These are phyloP conservation scores for Camponotus fellah DNA, from an alignment of 2,888 invertebrate species.

Conservation along the genomic window DNA sequence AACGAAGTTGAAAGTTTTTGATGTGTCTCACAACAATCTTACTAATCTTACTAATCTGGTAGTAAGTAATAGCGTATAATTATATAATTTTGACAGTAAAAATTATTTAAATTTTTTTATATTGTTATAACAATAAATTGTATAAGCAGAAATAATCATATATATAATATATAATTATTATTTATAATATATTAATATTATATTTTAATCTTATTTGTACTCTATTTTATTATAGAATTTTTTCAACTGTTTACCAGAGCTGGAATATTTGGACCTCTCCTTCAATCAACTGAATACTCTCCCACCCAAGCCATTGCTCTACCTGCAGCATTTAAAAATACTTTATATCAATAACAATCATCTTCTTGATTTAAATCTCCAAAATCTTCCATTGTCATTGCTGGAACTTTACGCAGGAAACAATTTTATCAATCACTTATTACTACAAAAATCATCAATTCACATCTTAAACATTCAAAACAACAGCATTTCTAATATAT, in stretches of 20 bases:
- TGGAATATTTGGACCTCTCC: constrained; percentile 84
- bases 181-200: constrained; percentile 15
- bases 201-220: background rate
- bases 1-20: constrained; percentile 75
- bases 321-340: constrained; percentile 66
- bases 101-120: background rate
- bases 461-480: constrained; percentile 74
- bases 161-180: background rate
- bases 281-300: constrained; percentile 76
- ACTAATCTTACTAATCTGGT: constrained; percentile 75
- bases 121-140: background rate
- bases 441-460: constrained; percentile 65
- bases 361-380: constrained; percentile 69
- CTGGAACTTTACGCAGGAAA: constrained; percentile 72
- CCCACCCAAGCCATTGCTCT: constrained; percentile 52
- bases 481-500: constrained; percentile 72
- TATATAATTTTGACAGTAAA: constrained; percentile 10
- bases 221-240: constrained; percentile 70
- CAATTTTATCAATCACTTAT: constrained; percentile 73
- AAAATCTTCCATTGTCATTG: constrained; percentile 74
- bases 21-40: constrained; percentile 83
- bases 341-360: constrained; percentile 76
- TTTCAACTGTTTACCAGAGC: constrained; percentile 85
- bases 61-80: background rate
- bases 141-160: background rate